Base-by-base conservation (phyloP, 2,888 invertebrate genomes). In the Cryptops parisi region DNA sequence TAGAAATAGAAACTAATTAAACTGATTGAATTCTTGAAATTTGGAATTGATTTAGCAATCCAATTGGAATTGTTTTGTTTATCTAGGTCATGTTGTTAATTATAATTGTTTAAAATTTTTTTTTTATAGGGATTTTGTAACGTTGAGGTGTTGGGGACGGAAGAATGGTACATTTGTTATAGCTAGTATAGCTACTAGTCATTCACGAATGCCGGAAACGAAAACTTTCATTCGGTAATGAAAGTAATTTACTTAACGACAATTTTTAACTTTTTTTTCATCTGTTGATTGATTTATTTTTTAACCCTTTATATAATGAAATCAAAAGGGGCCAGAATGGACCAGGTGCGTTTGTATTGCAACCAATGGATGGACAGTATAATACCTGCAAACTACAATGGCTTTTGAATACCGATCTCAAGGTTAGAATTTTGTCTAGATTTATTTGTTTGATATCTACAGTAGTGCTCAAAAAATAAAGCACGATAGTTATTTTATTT, bases 71-170 rank as follows among this genome's bases (percentile, higher is more conserved):
- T n/a, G n/a, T n/a, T n/a, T n/a, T n/a, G n/a, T n/a, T n/a, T n/a
- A n/a, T n/a, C n/a, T n/a, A n/a, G n/a, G n/a, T n/a, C n/a, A n/a
- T n/a, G n/a, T n/a, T n/a, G n/a, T n/a, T n/a, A n/a, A n/a, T 3
- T 33, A 33, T 12, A 33, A 33, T 33, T 33, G 38, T 33, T 33
- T 33, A 12, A n/a, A n/a, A n/a, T n/a, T 33, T 33, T 33, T 33
- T 12, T 17, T 26, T 27, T 47, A 17, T 5, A 47, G 47, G 19
- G 47, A 47, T 27, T 47, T 47, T 27, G 47, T 47, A 12, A 47
- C n/a, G 26, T 47, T 47, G 47, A 12, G 47, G 5, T 33, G 15
- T 6, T 47, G 47, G 47, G 26, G 33, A 47, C 5, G 3, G 17
- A 15, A 19, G 27, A 21, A 17, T 17, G 19, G 27, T 26, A 26